A percentile compares a stretch with the other conserved stretches of the same genome.
Conservation (phyloP, 2,888 invertebrate genomes). For the Amiota mariae region DNA sequence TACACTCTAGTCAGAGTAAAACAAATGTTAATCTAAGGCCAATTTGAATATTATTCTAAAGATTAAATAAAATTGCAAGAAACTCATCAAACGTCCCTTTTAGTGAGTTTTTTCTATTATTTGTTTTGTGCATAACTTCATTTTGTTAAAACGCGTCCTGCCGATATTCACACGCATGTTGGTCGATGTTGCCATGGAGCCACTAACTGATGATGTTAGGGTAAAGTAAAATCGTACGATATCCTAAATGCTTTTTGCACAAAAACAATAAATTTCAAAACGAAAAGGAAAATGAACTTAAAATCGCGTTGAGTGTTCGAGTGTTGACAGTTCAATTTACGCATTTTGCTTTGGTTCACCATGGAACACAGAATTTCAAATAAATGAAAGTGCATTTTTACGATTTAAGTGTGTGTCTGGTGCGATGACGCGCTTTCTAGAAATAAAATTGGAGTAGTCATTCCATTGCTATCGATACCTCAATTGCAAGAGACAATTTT, state of each 20-base stretch:
- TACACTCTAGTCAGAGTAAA: no score
- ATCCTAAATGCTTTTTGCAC: slow-evolving; percentile 45
- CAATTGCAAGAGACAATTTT: not conserved
- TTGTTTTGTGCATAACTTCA: not conserved
- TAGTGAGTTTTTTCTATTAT: no score
- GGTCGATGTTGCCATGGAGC: slow-evolving; percentile 4
- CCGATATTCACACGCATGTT: slow-evolving; percentile 51
- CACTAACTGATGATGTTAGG: not conserved
- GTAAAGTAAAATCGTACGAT: not conserved
- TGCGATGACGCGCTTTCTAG: not conserved
- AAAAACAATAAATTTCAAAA: slow-evolving; percentile 51
- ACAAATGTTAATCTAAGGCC: no score
- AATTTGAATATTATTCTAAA: no score
- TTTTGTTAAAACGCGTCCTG: slow-evolving; percentile 36
- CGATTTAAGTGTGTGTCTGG: slow-evolving; percentile 18
- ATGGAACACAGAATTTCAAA: not conserved
- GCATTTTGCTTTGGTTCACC: slow-evolving; percentile 21
- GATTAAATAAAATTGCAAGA: no score
- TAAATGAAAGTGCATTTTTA: not conserved
- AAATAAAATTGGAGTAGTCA: not conserved
- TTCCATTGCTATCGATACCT: slow-evolving; percentile 26
- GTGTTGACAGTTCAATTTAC: slow-evolving; percentile 60
- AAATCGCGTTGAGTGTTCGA: slow-evolving; percentile 22
- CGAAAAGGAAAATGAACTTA: slow-evolving; percentile 33
- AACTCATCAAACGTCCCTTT: no score